Evolutionary conservation across 2,113 vertebrate species (phyloP).

Genomic region (Porphyrio hochstetteri): DNA sequence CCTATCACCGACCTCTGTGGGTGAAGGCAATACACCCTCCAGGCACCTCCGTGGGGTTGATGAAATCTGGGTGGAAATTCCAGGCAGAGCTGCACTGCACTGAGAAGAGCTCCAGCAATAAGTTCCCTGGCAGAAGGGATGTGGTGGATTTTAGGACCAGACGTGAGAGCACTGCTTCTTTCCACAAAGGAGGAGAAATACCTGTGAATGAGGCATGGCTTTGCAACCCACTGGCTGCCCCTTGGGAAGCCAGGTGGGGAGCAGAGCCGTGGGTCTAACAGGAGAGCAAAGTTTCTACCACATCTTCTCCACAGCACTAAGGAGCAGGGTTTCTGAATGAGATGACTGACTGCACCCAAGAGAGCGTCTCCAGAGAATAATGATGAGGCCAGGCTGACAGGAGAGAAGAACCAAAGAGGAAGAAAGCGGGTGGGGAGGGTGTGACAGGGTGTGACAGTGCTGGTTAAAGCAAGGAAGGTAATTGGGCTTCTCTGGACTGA

Average conservation of each 20-base stretch:
- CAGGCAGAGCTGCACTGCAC: background rate
- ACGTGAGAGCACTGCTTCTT: background rate
- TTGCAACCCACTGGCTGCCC: background rate
- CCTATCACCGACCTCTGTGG: background rate
- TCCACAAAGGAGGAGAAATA: background rate
- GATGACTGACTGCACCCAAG: background rate
- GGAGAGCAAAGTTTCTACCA: background rate
- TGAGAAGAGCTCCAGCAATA: fast-evolving
- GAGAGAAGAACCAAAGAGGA: background rate
- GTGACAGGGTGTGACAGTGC: background rate
- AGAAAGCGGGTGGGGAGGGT: background rate
- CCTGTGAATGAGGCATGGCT: background rate
- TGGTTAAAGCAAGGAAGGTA: background rate
- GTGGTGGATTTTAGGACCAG: background rate
- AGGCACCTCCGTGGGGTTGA: background rate
- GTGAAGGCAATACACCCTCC: background rate
- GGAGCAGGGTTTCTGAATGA: background rate
- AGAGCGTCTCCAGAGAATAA: background rate
- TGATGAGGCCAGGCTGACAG: background rate
- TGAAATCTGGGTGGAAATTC: background rate
- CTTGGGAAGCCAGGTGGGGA: background rate
- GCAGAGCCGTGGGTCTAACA: background rate
- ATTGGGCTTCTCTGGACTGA: constrained; percentile 29
- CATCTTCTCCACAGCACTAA: background rate
- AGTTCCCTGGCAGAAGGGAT: background rate